Evolutionary conservation across 2,113 vertebrate genomes (phyloP).

Genomic region (Xiphophorus couchianus): DNA sequence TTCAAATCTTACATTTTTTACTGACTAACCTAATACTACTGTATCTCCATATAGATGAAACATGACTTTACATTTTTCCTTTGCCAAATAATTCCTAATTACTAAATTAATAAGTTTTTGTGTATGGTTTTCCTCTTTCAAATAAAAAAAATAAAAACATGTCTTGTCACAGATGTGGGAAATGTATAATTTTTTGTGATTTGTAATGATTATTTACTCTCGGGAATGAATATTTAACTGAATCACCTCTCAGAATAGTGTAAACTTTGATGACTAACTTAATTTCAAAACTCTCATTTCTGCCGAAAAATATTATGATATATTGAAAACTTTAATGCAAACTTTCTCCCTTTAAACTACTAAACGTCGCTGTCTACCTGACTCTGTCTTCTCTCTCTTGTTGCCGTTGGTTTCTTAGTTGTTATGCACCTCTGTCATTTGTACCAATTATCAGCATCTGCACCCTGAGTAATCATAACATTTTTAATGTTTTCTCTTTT

Average conservation of each 20-base stretch:
- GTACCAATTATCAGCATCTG: conserved; percentile 7
- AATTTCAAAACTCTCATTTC: background rate
- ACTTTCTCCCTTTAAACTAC: background rate
- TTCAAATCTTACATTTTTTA: too few species aligned
- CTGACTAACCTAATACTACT: too few species aligned
- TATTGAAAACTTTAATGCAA: background rate
- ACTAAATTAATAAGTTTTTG: too few species aligned
- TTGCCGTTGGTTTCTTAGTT: background rate
- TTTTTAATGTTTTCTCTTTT: conserved; percentile 38
- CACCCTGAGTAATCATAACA: conserved; percentile 17
- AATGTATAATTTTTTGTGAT: too few species aligned
- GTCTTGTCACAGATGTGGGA: too few species aligned
- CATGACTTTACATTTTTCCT: too few species aligned
- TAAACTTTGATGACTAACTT: background rate
- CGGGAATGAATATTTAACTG: too few species aligned
- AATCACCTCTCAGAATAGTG: background rate
- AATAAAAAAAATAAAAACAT: background rate
- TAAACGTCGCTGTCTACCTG: background rate
- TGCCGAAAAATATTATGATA: background rate
- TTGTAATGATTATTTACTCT: too few species aligned
- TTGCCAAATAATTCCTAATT: too few species aligned
- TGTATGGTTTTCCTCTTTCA: too few species aligned
- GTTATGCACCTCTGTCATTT: conserved; percentile 5
- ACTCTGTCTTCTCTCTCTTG: background rate
- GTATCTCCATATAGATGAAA: too few species aligned